phyloP scores from a whole-genome alignment of 2,113 vertebrate genomes.

The Eulemur rufifrons region DNA sequence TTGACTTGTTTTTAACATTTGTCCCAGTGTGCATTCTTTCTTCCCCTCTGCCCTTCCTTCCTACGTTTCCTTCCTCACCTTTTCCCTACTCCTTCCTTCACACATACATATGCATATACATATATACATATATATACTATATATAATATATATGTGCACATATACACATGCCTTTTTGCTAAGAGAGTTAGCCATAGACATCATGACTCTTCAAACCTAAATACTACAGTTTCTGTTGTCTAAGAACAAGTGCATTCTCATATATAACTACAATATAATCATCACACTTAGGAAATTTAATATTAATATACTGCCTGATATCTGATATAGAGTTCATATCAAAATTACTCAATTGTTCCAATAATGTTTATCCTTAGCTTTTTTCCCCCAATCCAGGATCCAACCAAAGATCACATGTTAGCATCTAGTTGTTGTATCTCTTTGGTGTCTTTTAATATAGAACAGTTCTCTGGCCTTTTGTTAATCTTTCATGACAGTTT shows the following conservation, averaged over 20 bases:
- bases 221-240: not conserved
- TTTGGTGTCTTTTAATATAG: slow-evolving; percentile 23
- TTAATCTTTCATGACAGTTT: slow-evolving; percentile 17
- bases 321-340: not conserved
- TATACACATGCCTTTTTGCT: not conserved
- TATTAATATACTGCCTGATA: not conserved
- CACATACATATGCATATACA: not conserved
- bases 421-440: slow-evolving; percentile 10
- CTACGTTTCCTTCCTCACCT: not conserved
- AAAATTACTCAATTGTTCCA: slow-evolving; percentile 1
- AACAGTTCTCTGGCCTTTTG: not conserved
- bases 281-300: not conserved
- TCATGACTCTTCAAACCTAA: slow-evolving; percentile 4
- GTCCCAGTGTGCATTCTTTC: not conserved
- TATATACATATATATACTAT: not conserved
- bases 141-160: not conserved
- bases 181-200: not conserved
- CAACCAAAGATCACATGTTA: slow-evolving; percentile 18
- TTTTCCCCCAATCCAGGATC: not conserved
- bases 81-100: not conserved
- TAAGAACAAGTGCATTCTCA: slow-evolving; percentile 3
- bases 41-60: not conserved
- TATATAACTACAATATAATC: not conserved
- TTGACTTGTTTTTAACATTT: not conserved
- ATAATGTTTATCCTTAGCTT: slow-evolving; percentile 20